Percentiles rank a stretch among this genome's conserved stretches.
phyloP scores from a whole-genome alignment of 2,113 vertebrate species.

The Callopanchax toddi region DNA sequence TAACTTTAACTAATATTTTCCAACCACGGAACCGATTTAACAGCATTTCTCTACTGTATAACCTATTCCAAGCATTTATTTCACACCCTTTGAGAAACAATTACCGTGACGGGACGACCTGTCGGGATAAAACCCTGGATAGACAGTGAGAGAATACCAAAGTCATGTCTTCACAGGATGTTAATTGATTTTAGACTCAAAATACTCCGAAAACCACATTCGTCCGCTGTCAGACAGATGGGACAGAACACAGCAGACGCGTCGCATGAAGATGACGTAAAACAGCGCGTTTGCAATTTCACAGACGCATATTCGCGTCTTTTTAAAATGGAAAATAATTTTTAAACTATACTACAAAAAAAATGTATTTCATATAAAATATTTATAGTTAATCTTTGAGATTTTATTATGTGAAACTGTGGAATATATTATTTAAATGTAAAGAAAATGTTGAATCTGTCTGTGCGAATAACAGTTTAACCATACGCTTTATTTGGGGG shows the following conservation, averaged over 20 bases:
- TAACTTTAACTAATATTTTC: background rate
- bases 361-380: rapidly evolving
- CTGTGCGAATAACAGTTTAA: background rate
- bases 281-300: rapidly evolving
- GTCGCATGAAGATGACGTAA: slow-evolving; percentile 57
- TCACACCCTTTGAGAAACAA: slow-evolving; percentile 13
- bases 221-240: background rate
- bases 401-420: background rate
- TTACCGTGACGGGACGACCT: slow-evolving; percentile 49
- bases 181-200: slow-evolving; percentile 4
- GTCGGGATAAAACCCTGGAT: slow-evolving; percentile 49
- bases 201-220: background rate
- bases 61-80: too few species aligned
- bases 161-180: slow-evolving; percentile 50
- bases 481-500: slow-evolving; percentile 35
- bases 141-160: slow-evolving; percentile 39
- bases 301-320: slow-evolving; percentile 36
- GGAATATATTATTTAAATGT: background rate
- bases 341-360: too few species aligned
- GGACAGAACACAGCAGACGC: background rate
- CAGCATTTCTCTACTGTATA: background rate
- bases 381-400: background rate
- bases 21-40: background rate
- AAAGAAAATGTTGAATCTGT: slow-evolving; percentile 51
- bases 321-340: background rate